Evolutionary conservation across 2,888 invertebrate genomes (phyloP), one percentile per base, ranked within the genome.

Genomic region (Palloptera scutellata): DNA sequence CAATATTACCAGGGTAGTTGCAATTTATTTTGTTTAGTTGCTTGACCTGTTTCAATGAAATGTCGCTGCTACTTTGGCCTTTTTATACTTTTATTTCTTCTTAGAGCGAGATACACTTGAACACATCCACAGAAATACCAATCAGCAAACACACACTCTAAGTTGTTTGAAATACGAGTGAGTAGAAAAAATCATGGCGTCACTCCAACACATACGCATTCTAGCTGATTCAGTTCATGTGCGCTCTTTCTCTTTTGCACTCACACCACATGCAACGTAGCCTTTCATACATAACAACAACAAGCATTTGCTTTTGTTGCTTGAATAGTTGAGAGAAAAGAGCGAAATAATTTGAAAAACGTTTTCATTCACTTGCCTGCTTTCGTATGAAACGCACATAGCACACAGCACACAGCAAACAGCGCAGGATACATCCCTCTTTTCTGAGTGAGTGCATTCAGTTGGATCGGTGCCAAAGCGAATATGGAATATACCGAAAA

Each of bases 21-120:
- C 48, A 48, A 13, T 48, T 41, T 52, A 41, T 43, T 48, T 41
- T 13, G n/a, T 41, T 3, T 51, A n/a, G 66, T 59, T 42, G 20
- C 65, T 59, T 66, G 48, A 67, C 62, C 53, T 77, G 69, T 64
- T 68, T 15, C 48, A 15, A 30, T 48, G 48, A n/a, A 0, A n/a
- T 48, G 13, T 48, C 15, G 48, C 15, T 48, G 48, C 15, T 30
- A 30, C 30, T 30, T 30, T 30, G 30, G 30, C 30, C 30, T 30
- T 48, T 11, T 48, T 48, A 15, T 11, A n/a, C 48, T 48, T 48
- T n/a, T 48, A n/a, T 48, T 48, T n/a, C 48, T 48, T 48, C 6
- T 48, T 48, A 15, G 48, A 48, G 6, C 30, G 30, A 48, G 11
- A 48, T 11, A 48, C 48, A 48, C 48, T 10, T 11, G 11, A 5